Base-by-base conservation (phyloP, 2,113 vertebrate genomes). In the Ceuthmochares aereus region DNA sequence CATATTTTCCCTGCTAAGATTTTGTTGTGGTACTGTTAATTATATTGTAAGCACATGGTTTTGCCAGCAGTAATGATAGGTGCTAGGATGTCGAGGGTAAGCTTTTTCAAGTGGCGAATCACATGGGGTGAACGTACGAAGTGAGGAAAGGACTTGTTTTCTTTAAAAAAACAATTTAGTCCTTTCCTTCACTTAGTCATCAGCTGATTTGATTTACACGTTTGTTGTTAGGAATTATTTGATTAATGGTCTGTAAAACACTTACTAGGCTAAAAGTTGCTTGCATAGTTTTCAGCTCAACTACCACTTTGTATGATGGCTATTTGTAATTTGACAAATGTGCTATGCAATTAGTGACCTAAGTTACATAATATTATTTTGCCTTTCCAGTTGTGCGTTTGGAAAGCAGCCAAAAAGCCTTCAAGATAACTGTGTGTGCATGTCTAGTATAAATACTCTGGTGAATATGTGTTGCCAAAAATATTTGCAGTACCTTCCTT, bases 401-500 rank as follows among this genome's bases (percentile, higher is more conserved):
- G 80, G 62, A 82, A 82, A 76, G 66, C 40, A 75, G 69, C 43
- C 93, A 84, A 72, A 86, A 90, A 87, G 14, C 62, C 77, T 91
- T 89, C 40, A 87, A 63, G 84, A 29, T 36, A 96, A 52, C 62
- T 55, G 12, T 68, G 14, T 66, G 56, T 84, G 20, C 0, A 0
- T 69, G 29, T 49, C 55, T 63, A 51, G 51, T 77, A 45, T 77
- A 86, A 96, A 95, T 63, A 76, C 18, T 54, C 22, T 22, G 27
- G 27, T 66, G 49, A 9, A 3, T 72, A 78, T 29, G 40, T 68
- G 52, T 18, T n/a, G 42, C 47, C 56, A 91, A 63, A 81, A 92
- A 93, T 72, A 84, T 84, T 92, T 95, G 64, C 86, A 63, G 47
- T 64, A 45, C 68, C 60, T 87, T 84, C n/a, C 30, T 91, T 84